Conservation (phyloP, 1,140 invertebrate genomes). For the Atta cephalotes region DNA sequence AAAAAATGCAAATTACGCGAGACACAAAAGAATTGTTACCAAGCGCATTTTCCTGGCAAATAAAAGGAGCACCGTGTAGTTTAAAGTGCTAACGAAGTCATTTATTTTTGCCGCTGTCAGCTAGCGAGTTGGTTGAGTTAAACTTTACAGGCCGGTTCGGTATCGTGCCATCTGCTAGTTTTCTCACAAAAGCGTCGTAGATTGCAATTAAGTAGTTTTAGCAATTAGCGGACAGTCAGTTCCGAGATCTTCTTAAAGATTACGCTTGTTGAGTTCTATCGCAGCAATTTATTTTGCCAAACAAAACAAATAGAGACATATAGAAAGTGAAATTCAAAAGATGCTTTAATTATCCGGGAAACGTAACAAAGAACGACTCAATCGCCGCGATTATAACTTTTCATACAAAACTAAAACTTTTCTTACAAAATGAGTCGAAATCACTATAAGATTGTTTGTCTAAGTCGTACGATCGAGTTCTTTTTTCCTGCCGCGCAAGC, state of each 20-base stretch:
- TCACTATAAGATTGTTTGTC: not conserved
- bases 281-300: not conserved
- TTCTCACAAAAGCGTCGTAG: conserved; percentile 52
- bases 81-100: conserved; percentile 47
- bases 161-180: conserved; percentile 51
- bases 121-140: conserved; percentile 27
- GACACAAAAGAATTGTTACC: not conserved
- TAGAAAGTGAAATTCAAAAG: not conserved
- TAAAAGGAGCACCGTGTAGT: not conserved
- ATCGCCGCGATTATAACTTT: not conserved
- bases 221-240: conserved; percentile 52
- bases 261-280: conserved; percentile 12
- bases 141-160: conserved; percentile 36
- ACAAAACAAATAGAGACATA: not conserved
- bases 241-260: conserved; percentile 47
- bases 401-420: no score
- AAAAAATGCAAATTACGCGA: not conserved
- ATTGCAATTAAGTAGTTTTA: conserved; percentile 58
- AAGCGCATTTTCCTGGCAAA: not conserved
- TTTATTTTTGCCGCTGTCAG: conserved; percentile 43
- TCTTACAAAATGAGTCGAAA: not conserved
- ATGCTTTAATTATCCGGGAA: not conserved
- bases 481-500: not conserved
- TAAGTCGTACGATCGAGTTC: not conserved
- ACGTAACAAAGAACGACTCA: not conserved